Evolutionary conservation across 2,888 invertebrate species (phyloP), one percentile per base, ranked within the genome.

Genomic region (Cantharis nigra): DNA sequence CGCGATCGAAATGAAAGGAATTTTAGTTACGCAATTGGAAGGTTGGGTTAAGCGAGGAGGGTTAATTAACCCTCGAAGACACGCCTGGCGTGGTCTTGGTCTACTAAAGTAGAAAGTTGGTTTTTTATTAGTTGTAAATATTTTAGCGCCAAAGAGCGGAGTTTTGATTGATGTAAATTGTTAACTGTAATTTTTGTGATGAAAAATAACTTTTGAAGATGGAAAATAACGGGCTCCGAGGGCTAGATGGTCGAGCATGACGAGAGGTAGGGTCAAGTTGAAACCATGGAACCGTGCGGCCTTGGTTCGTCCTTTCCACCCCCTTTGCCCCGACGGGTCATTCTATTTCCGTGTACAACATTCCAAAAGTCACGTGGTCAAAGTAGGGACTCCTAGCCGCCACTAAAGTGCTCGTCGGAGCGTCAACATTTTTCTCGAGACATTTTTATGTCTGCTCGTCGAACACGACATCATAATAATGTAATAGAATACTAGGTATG

Each of bases 281-380:
- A 23, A 81, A 80, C 78, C 81, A 80, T 76, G 81, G 75, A 77
- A 76, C 79, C 76, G 76, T 80, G 81, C 86, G 86, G 86, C 87
- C 86, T 86, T 86, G 86, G 84, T 82, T 83, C 87, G 87, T 87
- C 87, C 87, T 88, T 87, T 87, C 85, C 85, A 86, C 86, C 86
- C 85, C 84, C 82, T 82, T 82, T 83, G 81, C 84, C 83, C 65
- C 65, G 20, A 67, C 65, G 82, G 84, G 82, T 83, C 84, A 85
- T 85, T 85, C 84, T 87, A 87, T 87, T 87, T 87, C 87, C 88
- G 87, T 87, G 83, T 84, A 84, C 85, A 69, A 33, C 76, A 87
- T 87, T 87, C 87, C 86, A 83, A 84, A 88, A 89, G 89, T 88
- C 79, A 76, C 78, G 76, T 74, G 77, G 70, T 70, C 75, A 72